A percentile compares a stretch with the other conserved stretches of the same genome.
These are phyloP conservation scores for Sceloporus tristichus DNA, from an alignment of 2,113 vertebrate genomes.

Conservation along the genomic window DNA sequence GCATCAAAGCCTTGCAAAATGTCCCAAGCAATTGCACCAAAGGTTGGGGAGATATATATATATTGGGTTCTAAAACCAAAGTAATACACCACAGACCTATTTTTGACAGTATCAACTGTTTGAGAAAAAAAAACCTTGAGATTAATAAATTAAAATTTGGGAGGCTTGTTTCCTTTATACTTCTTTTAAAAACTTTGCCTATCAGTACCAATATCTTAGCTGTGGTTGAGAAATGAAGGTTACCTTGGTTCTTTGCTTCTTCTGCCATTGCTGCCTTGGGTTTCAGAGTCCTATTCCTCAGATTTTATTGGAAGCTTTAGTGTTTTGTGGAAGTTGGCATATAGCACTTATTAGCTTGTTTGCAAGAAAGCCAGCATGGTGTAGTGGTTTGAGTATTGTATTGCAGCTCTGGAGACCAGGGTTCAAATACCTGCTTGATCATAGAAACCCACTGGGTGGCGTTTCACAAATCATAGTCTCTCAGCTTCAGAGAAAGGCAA, in stretches of 20 bases:
- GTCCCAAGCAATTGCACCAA: background rate
- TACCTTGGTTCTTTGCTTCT: background rate
- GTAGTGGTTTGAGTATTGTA: too few relatives aligned
- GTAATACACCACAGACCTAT: background rate
- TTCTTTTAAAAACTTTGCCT: background rate
- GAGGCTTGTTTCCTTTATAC: background rate
- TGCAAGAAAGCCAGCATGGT: too few relatives aligned
- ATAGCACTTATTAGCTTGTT: background rate
- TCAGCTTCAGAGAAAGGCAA: too few relatives aligned
- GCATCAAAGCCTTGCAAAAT: background rate
- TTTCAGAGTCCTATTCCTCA: background rate
- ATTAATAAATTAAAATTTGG: background rate
- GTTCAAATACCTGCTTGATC: too few relatives aligned
- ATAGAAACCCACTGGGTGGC: too few relatives aligned
- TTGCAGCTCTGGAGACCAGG: too few relatives aligned
- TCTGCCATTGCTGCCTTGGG: background rate
- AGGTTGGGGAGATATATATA: background rate
- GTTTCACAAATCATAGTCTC: too few relatives aligned
- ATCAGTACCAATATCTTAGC: background rate
- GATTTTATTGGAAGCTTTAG: background rate
- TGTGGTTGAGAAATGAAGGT: background rate
- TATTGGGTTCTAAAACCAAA: background rate
- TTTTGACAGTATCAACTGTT: background rate
- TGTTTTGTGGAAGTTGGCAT: background rate
- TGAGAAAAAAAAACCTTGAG: background rate